phyloP scores from a whole-genome alignment of 2,113 vertebrate genomes.

The Toxotes chatareus region DNA sequence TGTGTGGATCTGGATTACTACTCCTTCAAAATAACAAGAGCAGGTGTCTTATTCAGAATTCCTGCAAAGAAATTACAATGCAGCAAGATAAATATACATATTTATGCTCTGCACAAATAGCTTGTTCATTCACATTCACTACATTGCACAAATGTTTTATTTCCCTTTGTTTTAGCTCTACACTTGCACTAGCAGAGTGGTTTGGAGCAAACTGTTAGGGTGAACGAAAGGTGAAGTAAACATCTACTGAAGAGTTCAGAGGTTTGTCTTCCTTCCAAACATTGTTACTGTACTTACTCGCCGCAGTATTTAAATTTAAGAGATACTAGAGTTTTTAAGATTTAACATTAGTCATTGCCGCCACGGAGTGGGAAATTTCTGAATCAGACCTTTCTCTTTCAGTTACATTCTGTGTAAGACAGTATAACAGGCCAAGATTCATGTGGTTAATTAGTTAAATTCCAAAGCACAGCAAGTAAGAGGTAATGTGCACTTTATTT shows the following conservation, averaged over 20 bases:
- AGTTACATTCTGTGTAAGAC: background rate
- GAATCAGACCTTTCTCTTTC: no score
- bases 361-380: background rate
- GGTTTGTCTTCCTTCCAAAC: conserved; percentile 12
- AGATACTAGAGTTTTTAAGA: background rate
- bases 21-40: conserved; percentile 13
- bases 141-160: background rate
- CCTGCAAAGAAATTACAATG: background rate
- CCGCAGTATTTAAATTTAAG: background rate
- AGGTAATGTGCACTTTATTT: background rate
- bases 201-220: conserved; percentile 23
- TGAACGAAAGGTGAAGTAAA: conserved; percentile 43
- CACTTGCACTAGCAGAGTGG: background rate
- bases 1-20: conserved; percentile 10
- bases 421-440: background rate
- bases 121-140: background rate
- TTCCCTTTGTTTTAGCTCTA: background rate
- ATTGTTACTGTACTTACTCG: background rate
- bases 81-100: background rate
- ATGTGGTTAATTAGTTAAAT: background rate
- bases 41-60: background rate
- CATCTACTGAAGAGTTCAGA: conserved; percentile 11
- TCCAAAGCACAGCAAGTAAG: background rate
- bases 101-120: background rate
- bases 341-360: background rate